These are phyloP conservation scores for Stegodyphus dumicola DNA, from an alignment of 1,140 invertebrate species.

Conservation along the genomic window DNA sequence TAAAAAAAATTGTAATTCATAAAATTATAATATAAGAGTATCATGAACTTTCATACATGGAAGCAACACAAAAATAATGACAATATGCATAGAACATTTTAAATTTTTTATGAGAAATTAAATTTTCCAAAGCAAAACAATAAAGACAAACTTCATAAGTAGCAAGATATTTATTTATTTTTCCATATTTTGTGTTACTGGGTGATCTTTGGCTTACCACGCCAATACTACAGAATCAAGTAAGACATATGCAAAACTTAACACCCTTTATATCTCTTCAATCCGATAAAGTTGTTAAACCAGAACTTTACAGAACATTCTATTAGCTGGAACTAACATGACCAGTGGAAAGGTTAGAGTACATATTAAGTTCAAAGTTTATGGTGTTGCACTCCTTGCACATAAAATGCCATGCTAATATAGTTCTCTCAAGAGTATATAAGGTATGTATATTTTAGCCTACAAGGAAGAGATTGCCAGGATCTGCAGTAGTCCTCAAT, in stretches of 20 bases:
- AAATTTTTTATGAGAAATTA: no score
- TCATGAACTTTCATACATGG: no score
- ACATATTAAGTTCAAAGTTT: neutral
- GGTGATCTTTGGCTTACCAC: neutral
- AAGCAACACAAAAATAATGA: no score
- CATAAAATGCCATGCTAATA: neutral
- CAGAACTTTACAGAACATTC: constrained; percentile 6
- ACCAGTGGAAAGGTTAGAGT: constrained; percentile 1
- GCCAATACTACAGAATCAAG: neutral
- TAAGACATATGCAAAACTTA: neutral
- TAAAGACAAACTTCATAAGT: no score
- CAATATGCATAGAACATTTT: no score
- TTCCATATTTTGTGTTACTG: neutral
- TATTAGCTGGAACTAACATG: constrained; percentile 6
- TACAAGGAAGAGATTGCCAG: constrained; percentile 43
- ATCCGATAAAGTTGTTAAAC: constrained; percentile 1
- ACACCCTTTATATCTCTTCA: constrained; percentile 10
- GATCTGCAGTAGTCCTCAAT: constrained; percentile 15
- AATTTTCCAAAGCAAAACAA: no score
- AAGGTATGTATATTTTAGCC: constrained; percentile 33
- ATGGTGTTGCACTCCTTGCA: neutral
- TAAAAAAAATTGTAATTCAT: no score
- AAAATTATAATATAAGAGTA: no score
- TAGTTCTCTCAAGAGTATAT: constrained; percentile 15
- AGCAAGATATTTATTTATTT: neutral